Base-by-base conservation (phyloP, 2,797 vertebrate species). In the Thalassophryne amazonica region DNA sequence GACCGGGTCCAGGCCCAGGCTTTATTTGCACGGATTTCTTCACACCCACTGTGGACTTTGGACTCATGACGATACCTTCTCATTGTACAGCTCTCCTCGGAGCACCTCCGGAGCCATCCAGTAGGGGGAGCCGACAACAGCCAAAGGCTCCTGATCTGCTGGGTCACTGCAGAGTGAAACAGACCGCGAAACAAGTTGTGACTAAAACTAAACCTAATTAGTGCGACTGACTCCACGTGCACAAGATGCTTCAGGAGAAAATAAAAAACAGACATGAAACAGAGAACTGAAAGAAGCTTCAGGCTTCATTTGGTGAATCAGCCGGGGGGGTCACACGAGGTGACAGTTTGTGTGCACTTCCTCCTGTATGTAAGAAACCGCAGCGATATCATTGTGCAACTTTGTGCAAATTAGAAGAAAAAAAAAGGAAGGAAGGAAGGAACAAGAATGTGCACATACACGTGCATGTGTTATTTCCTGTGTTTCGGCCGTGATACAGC, bases 51-150 rank as follows among this genome's bases (percentile, higher is more conserved):
- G 28, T 23, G 42, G 40, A 80, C 74, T 30, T 73, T 74, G 70
- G 72, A 43, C 78, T 55, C 32, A 18, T 10, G 34, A n/a, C n/a
- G n/a, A 12, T 81, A 98, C 97, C 95, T 95, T 98, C 78, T 99
- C 95, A 0, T 98, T 87, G 71, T 98, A 99, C 27, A 93, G 77
- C 53, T 99, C 94, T 46, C 95, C 95, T 54, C 91, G 76, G 18
- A 98, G 92, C 50, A 97, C 93, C 64, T 99, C 97, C 0, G 97
- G 97, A 5, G 96, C 96, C 95, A 98, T 98, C 96, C 96, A 98
- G 54, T 96, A 98, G 0, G 95, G 96, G 27, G 96, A 98, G 41
- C 96, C 96, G 9, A 98, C 96, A 3, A 97, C 90, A 0, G 95
- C 91, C 79, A 98, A 73, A 0, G 90, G 93, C 76, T 95, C 90